Percentiles rank a stretch among this genome's conserved stretches.
These are phyloP conservation scores for Corythornis madagascariensis DNA, from an alignment of 2,113 vertebrate species.

Conservation along the genomic window DNA sequence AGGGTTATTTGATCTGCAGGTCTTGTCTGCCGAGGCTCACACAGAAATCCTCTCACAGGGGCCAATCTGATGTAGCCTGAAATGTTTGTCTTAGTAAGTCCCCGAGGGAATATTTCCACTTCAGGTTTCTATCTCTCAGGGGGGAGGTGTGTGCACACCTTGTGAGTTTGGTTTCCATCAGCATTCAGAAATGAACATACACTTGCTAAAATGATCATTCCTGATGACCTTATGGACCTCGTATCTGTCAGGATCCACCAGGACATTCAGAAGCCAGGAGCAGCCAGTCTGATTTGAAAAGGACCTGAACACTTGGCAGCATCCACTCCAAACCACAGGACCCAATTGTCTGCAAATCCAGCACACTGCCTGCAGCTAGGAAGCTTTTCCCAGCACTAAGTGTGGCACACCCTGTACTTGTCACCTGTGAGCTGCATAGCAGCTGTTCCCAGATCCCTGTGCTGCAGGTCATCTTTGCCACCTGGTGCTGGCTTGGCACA, in stretches of 20 bases:
- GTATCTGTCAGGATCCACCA: background rate
- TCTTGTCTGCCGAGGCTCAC: background rate
- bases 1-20: background rate
- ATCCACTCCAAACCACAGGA: background rate
- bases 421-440: background rate
- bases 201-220: background rate
- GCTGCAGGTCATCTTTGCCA: background rate
- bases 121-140: background rate
- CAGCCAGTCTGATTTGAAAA: background rate
- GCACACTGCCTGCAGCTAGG: background rate
- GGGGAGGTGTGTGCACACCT: fast-evolving
- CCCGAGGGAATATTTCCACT: background rate
- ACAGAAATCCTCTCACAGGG: background rate
- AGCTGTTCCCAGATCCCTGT: background rate
- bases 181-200: background rate
- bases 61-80: background rate
- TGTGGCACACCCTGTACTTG: background rate
- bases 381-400: background rate
- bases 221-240: background rate
- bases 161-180: background rate
- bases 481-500: fast-evolving
- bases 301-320: background rate
- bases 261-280: background rate
- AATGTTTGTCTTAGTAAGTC: background rate
- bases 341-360: background rate